Conservation (phyloP, 1,140 invertebrate genomes). For the Trachymyrmex cornetzi region DNA sequence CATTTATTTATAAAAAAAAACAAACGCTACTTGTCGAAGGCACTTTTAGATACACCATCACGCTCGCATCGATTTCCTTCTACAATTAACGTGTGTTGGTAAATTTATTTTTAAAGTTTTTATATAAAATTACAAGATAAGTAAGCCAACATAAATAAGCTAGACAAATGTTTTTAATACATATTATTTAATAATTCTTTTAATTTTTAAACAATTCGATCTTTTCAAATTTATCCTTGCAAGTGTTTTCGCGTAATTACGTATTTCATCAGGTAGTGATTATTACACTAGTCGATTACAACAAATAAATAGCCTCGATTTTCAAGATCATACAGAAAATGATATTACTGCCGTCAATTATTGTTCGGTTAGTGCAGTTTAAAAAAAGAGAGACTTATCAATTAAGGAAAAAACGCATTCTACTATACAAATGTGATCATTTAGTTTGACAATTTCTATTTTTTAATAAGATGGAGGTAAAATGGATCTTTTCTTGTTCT, state of each 20-base stretch:
- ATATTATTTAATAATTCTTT: conserved; percentile 10
- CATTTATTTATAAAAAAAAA: conserved; percentile 17
- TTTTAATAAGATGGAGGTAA: conserved; percentile 38
- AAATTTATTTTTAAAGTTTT: neutral
- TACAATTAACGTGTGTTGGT: conserved; percentile 22
- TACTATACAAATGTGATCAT: conserved; percentile 64
- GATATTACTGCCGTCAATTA: conserved; percentile 52
- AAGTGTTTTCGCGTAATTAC: conserved; percentile 3
- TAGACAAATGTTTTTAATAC: neutral
- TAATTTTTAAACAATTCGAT: neutral
- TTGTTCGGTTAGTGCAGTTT: conserved; percentile 43
- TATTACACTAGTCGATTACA: conserved; percentile 27
- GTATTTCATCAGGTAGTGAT: conserved; percentile 8
- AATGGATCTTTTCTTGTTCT: conserved; percentile 46
- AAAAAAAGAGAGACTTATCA: conserved; percentile 53
- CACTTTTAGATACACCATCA: conserved; percentile 56
- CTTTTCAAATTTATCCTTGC: neutral
- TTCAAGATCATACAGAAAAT: conserved; percentile 47
- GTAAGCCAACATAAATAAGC: neutral
- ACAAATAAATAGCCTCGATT: conserved; percentile 18
- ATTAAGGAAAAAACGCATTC: conserved; percentile 76
- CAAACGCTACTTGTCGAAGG: conserved; percentile 38
- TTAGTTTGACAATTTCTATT: conserved; percentile 44
- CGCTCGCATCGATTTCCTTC: neutral
- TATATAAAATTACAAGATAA: neutral